Evolutionary conservation across 2,888 invertebrate species (phyloP).

Genomic region (Mayetiola destructor): DNA sequence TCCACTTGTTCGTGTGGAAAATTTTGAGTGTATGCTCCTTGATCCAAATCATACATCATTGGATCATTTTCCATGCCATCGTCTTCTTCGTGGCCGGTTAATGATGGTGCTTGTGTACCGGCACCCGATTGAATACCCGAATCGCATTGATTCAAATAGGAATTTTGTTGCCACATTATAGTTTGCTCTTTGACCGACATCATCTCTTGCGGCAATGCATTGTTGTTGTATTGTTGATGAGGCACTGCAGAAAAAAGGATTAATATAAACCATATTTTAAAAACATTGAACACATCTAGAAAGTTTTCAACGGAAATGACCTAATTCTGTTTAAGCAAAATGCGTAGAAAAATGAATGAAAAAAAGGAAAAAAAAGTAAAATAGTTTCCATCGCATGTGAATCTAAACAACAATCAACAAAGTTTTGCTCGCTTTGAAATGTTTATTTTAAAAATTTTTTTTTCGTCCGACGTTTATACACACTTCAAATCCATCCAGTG

Average conservation of each 20-base stretch:
- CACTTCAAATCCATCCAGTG: too few relatives aligned
- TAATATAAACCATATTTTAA: background rate
- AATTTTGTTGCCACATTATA: slow-evolving; percentile 90
- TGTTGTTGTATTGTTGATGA: slow-evolving; percentile 19
- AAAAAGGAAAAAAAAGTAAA: background rate
- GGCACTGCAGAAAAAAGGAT: background rate
- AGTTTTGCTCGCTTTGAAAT: too few relatives aligned
- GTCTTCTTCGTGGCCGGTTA: slow-evolving; percentile 88
- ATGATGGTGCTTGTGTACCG: slow-evolving; percentile 86
- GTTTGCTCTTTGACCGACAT: slow-evolving; percentile 77
- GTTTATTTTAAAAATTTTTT: too few relatives aligned
- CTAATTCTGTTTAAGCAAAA: background rate
- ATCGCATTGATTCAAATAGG: slow-evolving; percentile 82
- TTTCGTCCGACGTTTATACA: too few relatives aligned
- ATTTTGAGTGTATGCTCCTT: slow-evolving; percentile 75
- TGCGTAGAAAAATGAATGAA: background rate
- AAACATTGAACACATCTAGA: too few relatives aligned
- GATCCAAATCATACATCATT: slow-evolving; percentile 79
- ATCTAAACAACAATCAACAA: background rate
- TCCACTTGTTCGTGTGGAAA: slow-evolving; percentile 93
- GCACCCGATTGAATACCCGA: slow-evolving; percentile 94
- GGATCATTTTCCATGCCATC: slow-evolving; percentile 60
- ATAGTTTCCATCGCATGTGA: background rate
- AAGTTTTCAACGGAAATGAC: background rate
- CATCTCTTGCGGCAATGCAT: slow-evolving; percentile 48